Percentiles rank a stretch among this genome's conserved stretches.
phyloP scores from a whole-genome alignment of 2,797 vertebrate genomes.

The Antennarius maculatus region DNA sequence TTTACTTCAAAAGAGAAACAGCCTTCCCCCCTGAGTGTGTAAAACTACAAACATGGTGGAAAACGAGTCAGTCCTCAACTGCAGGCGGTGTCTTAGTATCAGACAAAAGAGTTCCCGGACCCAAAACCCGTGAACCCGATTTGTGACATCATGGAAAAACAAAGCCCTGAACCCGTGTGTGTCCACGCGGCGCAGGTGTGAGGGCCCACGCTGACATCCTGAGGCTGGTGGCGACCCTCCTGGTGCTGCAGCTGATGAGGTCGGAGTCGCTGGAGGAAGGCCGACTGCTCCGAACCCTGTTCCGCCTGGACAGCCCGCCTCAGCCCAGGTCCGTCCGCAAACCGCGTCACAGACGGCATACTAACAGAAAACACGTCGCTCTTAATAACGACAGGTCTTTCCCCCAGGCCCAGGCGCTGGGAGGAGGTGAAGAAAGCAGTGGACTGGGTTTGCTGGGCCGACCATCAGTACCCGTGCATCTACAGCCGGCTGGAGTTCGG shows the following conservation, averaged over 20 bases:
- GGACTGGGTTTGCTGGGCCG: constrained; percentile 82
- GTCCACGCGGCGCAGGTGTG: constrained; percentile 57
- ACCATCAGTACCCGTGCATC: constrained; percentile 83
- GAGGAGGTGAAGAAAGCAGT: constrained; percentile 76
- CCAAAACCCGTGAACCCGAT: no score
- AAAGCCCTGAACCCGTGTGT: not conserved
- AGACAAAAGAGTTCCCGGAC: no score
- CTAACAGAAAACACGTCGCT: no score
- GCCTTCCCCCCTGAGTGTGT: no score
- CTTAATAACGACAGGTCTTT: not conserved
- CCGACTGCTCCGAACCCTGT: constrained; percentile 78
- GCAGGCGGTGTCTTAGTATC: no score
- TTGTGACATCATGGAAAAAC: no score
- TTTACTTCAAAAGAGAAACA: no score
- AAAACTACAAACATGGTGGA: no score
- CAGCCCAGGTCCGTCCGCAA: constrained; percentile 57
- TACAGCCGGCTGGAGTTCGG: constrained; percentile 86
- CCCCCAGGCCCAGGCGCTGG: constrained; percentile 66
- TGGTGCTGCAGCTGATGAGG: constrained; percentile 85
- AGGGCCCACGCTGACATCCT: constrained; percentile 81
- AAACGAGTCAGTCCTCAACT: no score
- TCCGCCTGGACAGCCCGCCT: constrained; percentile 69
- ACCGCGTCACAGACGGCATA: no score
- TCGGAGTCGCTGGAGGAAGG: constrained; percentile 67
- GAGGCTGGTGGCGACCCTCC: constrained; percentile 82